phyloP scores from a whole-genome alignment of 1,140 invertebrate genomes.

The Portunus trituberculatus region DNA sequence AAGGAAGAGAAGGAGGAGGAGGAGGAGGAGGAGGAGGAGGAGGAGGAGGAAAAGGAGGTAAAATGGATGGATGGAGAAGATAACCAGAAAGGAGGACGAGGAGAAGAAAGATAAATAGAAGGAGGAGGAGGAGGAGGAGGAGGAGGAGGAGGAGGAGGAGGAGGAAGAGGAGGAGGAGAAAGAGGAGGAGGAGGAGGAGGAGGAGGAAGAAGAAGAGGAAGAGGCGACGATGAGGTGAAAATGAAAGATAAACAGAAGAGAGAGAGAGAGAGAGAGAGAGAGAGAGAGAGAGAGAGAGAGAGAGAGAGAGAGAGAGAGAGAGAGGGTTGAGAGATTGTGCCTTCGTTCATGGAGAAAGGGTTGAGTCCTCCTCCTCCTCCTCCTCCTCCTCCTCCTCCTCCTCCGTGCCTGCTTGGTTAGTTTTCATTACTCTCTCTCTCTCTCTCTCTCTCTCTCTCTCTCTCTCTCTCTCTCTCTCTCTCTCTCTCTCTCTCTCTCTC shows the following conservation, averaged over 20 bases:
- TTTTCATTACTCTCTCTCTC: not conserved
- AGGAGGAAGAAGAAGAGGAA: not conserved
- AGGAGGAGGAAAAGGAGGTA: not conserved
- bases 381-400: constrained; percentile 35
- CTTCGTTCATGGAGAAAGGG: not conserved
- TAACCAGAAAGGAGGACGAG: too few species aligned
- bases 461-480: not conserved
- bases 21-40: not conserved
- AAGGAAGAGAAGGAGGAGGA: not conserved
- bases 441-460: not conserved
- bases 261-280: not conserved
- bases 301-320: not conserved
- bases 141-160: not conserved
- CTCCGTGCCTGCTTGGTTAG: not conserved
- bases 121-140: not conserved
- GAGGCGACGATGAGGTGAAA: not conserved
- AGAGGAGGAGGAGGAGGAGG: not conserved
- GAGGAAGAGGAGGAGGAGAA: not conserved
- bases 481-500: not conserved
- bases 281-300: not conserved
- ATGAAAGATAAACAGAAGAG: not conserved
- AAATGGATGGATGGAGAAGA: not conserved
- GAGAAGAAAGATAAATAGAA: too few species aligned
- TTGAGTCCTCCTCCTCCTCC: not conserved
- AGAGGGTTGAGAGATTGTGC: not conserved